Conservation (phyloP, 2,113 vertebrate genomes). For the Anolis carolinensis region DNA sequence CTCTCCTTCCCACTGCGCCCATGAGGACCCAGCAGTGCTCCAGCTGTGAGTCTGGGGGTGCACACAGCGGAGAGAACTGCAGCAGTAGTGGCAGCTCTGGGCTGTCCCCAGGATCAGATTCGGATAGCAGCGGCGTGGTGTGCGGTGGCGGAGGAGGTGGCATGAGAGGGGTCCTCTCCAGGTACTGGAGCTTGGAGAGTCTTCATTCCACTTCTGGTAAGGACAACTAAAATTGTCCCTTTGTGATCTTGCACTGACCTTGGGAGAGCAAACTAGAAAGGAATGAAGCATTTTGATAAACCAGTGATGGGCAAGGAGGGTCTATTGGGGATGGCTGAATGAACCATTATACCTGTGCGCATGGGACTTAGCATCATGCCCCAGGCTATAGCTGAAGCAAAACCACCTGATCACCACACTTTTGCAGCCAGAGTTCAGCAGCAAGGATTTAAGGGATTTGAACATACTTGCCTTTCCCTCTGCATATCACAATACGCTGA, state of each 20-base stretch:
- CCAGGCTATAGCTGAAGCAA: not conserved
- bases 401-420: not conserved
- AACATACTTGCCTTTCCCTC: not conserved
- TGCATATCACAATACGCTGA: not conserved
- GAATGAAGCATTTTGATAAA: not conserved
- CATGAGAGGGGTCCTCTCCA: constrained; percentile 88
- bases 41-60: constrained; percentile 80
- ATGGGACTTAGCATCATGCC: not conserved
- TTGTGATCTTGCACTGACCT: constrained; percentile 68
- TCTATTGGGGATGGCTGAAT: not conserved
- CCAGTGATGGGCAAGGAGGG: constrained; percentile 3
- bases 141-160: constrained; percentile 78
- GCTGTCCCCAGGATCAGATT: constrained; percentile 89
- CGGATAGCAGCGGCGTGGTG: constrained; percentile 86
- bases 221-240: constrained; percentile 7
- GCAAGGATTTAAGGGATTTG: constrained; percentile 34
- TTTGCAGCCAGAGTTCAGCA: constrained; percentile 32
- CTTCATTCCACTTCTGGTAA: constrained; percentile 94
- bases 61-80: constrained; percentile 84
- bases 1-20: constrained; percentile 67
- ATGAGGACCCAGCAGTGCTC: constrained; percentile 88
- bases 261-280: constrained; percentile 36
- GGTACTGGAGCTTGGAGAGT: constrained; percentile 96
- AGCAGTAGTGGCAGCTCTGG: constrained; percentile 86
- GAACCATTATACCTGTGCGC: not conserved